Evolutionary conservation across 2,113 vertebrate species (phyloP).

Genomic region (Neotoma lepida): DNA sequence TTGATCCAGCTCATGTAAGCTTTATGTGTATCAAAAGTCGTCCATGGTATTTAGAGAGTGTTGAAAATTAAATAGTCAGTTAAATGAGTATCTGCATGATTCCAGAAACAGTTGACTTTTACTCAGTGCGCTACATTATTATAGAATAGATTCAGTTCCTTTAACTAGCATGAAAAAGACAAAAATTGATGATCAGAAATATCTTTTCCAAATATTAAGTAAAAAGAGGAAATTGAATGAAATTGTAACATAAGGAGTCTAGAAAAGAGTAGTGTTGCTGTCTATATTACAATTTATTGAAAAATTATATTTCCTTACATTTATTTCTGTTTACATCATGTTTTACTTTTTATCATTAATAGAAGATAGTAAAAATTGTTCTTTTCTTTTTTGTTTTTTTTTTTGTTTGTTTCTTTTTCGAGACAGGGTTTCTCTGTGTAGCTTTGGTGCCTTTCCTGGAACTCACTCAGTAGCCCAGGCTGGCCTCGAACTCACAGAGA

Average conservation of each 20-base stretch:
- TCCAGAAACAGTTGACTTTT: neutral
- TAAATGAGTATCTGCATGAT: conserved; percentile 5
- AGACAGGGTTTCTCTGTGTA: no score
- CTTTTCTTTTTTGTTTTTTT: no score
- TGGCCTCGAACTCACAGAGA: no score
- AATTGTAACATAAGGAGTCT: neutral
- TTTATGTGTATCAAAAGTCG: neutral
- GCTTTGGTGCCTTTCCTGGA: no score
- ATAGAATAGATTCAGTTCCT: neutral
- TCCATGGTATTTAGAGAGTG: neutral
- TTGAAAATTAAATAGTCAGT: conserved; percentile 46
- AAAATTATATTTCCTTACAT: neutral
- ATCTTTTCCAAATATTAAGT: neutral
- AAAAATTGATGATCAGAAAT: neutral
- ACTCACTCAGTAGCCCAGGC: no score
- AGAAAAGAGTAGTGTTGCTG: neutral
- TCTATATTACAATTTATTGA: neutral
- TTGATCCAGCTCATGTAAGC: neutral
- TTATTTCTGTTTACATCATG: neutral
- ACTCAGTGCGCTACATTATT: neutral
- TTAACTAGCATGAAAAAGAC: neutral
- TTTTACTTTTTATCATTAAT: conserved; percentile 30
- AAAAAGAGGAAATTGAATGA: neutral
- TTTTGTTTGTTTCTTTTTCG: no score
- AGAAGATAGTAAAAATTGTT: neutral